Evolutionary conservation across 2,113 vertebrate genomes (phyloP).

Genomic region (Ardeotis arabs): DNA sequence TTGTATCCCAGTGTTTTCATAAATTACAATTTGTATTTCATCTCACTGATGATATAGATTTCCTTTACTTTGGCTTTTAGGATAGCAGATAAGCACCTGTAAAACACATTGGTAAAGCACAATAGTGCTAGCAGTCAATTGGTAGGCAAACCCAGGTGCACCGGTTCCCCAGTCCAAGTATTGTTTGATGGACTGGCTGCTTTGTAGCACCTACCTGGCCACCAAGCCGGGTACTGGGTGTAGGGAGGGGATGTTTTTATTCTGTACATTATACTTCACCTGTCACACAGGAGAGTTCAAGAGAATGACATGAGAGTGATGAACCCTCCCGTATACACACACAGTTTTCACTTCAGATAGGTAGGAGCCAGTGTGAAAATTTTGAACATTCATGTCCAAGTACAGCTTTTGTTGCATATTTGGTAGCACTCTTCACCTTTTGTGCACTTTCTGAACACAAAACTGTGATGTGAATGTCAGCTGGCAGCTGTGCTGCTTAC

Average conservation of each 20-base stretch:
- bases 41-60: not conserved
- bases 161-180: not conserved
- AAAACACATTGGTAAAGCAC: not conserved
- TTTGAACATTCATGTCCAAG: not conserved
- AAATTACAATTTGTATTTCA: not conserved
- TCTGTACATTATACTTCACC: rapidly evolving
- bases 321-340: rapidly evolving
- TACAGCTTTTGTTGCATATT: not conserved
- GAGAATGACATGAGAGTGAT: not conserved
- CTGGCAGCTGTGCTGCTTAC: not conserved
- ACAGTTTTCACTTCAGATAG: not conserved
- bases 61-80: not conserved
- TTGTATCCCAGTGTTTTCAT: not conserved
- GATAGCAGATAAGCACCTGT: not conserved
- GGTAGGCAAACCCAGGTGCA: not conserved
- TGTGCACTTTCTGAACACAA: not conserved
- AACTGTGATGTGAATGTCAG: not conserved
- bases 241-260: not conserved
- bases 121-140: too few species aligned
- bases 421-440: not conserved
- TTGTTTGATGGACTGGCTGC: not conserved
- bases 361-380: not conserved
- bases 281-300: not conserved
- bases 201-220: not conserved
- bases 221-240: not conserved